Evolutionary conservation across 2,113 vertebrate species (phyloP), one percentile per base, ranked within the genome.

Genomic region (Orcinus orca): DNA sequence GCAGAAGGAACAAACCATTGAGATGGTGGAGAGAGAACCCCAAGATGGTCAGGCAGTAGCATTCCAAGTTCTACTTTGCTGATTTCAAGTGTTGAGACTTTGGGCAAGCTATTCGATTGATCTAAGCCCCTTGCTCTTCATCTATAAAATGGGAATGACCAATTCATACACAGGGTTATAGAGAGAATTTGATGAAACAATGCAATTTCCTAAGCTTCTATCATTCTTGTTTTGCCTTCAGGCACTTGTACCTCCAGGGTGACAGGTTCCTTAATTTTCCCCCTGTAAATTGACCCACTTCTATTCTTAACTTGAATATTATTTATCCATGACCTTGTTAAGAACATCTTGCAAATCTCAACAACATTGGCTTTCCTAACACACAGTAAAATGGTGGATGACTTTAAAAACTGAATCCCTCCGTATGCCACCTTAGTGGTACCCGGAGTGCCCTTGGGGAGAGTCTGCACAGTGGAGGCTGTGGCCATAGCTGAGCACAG

Each of bases 31-130:
- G 18, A 20, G 26, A 74, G 85, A 70, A 6, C 11, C 36, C 21
- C 9, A 1, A 9, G 0, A 18, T 12, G 4, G 55, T 20, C 29
- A 74, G 50, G 29, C 3, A 0, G 26, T 0, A 47, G 25, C 13
- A 8, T 60, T 62, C 31, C 58, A 18, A 73, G 31, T 26, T 85
- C 33, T 31, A 4, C 58, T 68, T 26, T 41, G 58, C 53, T 41
- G 67, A 67, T 38, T 76, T 47, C 14, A 38, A 38, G 8, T 13
- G 7, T 29, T 70, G 50, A 85, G 65, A 76, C 23, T 13, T 50
- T 18, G 21, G 55, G 23, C 6, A 23, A 47, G 5, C 29, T 21
- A 20, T 21, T 11, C 9, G 8, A 21, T 47, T 29, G 15, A 29
- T 26, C 20, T 70, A 90, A 86, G 15, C 29, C 2, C 50, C 9